Conservation (phyloP, 2,113 vertebrate genomes). For the Stegastes partitus region DNA sequence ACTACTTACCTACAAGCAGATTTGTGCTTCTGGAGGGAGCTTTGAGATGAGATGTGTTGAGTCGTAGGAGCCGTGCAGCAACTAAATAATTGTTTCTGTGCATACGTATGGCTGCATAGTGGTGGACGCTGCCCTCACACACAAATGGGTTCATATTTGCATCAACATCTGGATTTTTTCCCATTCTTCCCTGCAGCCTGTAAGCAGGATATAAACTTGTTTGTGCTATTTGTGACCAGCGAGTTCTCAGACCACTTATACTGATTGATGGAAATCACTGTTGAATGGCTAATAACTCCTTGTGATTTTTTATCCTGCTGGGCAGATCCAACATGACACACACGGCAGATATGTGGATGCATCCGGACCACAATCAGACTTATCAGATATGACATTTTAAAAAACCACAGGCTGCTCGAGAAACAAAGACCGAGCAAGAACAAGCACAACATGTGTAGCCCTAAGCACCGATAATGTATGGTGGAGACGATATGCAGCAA, state of each 20-base stretch:
- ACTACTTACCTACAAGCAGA: constrained; percentile 20
- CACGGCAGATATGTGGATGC: constrained; percentile 37
- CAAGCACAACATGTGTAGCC: constrained; percentile 12
- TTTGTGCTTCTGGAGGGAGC: constrained; percentile 14
- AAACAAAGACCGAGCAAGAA: constrained; percentile 44
- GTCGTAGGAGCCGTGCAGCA: neutral
- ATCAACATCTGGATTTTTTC: neutral
- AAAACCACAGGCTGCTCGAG: constrained; percentile 31
- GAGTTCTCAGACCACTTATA: constrained; percentile 17
- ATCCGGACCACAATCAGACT: constrained; percentile 48
- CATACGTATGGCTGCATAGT: no score
- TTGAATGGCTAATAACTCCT: constrained; percentile 22
- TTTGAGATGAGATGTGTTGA: constrained; percentile 16
- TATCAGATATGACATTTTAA: constrained; percentile 74
- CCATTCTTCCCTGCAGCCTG: neutral
- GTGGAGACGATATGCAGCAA: neutral
- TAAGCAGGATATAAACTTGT: constrained; percentile 1
- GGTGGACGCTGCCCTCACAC: neutral
- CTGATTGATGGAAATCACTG: constrained; percentile 53
- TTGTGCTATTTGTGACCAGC: constrained; percentile 21
- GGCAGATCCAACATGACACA: constrained; percentile 43
- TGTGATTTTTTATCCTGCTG: constrained; percentile 49
- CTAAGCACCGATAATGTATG: constrained; percentile 6
- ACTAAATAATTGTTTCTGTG: neutral
- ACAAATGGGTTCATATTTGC: neutral